A percentile compares a stretch with the other conserved stretches of the same genome.
phyloP scores from a whole-genome alignment of 2,113 vertebrate genomes.

The Erythrocercus mccallii region DNA sequence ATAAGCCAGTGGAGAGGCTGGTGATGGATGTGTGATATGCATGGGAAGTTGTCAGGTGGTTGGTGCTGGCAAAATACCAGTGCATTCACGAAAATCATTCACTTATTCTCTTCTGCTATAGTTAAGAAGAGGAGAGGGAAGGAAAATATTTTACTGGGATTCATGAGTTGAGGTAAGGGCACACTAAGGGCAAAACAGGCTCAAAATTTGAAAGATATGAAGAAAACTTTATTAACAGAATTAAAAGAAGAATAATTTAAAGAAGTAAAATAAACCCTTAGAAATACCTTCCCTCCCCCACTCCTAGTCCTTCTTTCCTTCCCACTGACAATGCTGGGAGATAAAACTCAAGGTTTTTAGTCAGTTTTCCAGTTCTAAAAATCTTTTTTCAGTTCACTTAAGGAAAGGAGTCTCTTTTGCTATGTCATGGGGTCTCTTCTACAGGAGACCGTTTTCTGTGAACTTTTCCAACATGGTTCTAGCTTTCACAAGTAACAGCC shows the following conservation, averaged over 20 bases:
- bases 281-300: not conserved
- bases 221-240: too few species aligned
- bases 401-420: not conserved
- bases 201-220: not conserved
- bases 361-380: not conserved
- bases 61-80: not conserved
- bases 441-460: not conserved
- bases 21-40: not conserved
- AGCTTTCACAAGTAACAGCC: not conserved
- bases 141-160: not conserved
- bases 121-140: not conserved
- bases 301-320: not conserved
- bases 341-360: not conserved
- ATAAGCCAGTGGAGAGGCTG: not conserved
- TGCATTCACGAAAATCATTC: not conserved
- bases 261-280: not conserved
- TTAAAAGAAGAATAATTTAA: not conserved
- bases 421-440: not conserved
- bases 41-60: not conserved
- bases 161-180: not conserved
- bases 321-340: not conserved
- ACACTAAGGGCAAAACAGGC: not conserved
- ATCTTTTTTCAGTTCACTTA: not conserved
- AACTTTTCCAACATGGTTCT: not conserved
- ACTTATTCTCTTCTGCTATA: not conserved